phyloP scores from a whole-genome alignment of 2,113 vertebrate species.

The Aspiorhynchus laticeps region DNA sequence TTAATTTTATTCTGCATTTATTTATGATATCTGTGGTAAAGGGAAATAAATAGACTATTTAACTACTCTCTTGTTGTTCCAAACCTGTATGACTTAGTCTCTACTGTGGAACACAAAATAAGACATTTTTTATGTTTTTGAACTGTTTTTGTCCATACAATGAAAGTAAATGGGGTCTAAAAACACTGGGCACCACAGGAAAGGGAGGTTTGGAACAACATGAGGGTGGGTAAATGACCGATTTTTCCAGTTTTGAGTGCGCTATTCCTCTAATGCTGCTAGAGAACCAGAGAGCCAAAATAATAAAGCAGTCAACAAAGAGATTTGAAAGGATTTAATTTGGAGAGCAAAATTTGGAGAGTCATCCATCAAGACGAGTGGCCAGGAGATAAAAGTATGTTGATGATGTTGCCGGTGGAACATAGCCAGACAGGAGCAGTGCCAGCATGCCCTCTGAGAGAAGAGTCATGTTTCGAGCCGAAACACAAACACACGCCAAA shows the following conservation, averaged over 20 bases:
- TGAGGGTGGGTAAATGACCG: background rate
- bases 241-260: background rate
- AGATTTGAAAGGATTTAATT: slow-evolving; percentile 59
- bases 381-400: slow-evolving; percentile 56
- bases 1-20: slow-evolving; percentile 37
- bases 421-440: slow-evolving; percentile 22
- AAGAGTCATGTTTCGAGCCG: background rate
- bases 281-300: slow-evolving; percentile 22
- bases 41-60: background rate
- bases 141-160: background rate
- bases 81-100: background rate
- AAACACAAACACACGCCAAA: background rate
- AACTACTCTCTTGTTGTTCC: background rate
- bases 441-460: background rate
- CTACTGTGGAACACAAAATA: background rate
- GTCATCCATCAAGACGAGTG: slow-evolving; percentile 48
- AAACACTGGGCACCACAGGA: background rate
- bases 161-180: background rate
- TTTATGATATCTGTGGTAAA: background rate
- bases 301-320: slow-evolving; percentile 57
- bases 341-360: slow-evolving; percentile 43
- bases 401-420: slow-evolving; percentile 53
- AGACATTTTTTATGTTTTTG: background rate
- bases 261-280: background rate
- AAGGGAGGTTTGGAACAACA: background rate